phyloP scores from a whole-genome alignment of 2,113 vertebrate species.

The Connochaetes taurinus region DNA sequence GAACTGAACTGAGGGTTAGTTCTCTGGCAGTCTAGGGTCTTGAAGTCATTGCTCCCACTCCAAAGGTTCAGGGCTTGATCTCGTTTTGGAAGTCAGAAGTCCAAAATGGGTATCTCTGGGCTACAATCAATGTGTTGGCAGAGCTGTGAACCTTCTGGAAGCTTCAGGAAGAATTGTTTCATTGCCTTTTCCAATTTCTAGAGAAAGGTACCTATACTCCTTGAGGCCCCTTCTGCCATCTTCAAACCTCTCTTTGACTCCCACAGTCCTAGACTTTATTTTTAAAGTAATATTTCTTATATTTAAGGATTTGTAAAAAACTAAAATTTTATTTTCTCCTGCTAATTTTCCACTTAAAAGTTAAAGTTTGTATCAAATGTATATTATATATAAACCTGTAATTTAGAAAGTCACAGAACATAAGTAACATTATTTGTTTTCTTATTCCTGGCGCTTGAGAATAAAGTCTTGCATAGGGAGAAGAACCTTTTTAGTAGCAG shows the following conservation, averaged over 20 bases:
- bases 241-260: background rate
- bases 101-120: background rate
- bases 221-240: background rate
- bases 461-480: background rate
- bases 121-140: background rate
- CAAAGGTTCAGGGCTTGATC: background rate
- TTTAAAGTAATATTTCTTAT: background rate
- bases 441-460: background rate
- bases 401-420: background rate
- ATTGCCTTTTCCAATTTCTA: background rate
- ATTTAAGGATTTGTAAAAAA: background rate
- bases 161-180: background rate
- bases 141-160: background rate
- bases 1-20: background rate
- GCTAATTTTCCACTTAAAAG: background rate
- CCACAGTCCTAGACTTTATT: background rate
- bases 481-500: background rate
- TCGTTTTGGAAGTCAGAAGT: background rate
- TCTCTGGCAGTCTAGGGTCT: background rate
- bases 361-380: background rate
- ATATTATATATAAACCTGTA: background rate
- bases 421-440: background rate
- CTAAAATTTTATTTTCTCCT: background rate
- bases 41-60: background rate
- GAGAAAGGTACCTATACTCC: background rate